Evolutionary conservation across 2,888 invertebrate genomes (phyloP).

Genomic region (Tanypteryx hageni): DNA sequence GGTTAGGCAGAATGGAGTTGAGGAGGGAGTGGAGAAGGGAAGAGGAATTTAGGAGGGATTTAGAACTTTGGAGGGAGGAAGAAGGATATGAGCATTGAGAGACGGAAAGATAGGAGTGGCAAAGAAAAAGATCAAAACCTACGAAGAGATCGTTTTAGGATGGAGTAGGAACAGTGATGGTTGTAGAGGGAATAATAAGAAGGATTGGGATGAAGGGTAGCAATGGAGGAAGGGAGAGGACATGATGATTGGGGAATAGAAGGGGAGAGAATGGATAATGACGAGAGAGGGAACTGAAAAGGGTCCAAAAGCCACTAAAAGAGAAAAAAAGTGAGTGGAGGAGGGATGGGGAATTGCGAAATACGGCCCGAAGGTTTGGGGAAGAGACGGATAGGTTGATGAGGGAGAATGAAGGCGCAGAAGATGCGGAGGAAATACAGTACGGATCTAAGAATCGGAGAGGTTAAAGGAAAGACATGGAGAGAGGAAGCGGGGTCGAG

Average conservation of each 20-base stretch:
- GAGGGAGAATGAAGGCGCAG: background rate
- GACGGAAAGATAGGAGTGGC: no score
- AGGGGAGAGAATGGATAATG: background rate
- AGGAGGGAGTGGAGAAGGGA: background rate
- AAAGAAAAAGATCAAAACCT: no score
- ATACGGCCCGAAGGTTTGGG: background rate
- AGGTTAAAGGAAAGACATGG: no score
- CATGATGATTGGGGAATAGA: background rate
- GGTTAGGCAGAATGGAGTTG: no score
- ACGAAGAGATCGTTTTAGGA: no score
- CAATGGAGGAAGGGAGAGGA: background rate
- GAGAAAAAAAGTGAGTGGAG: background rate
- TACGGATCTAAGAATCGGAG: no score
- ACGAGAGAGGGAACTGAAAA: background rate
- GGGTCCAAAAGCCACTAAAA: background rate
- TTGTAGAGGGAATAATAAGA: no score
- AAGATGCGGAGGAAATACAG: background rate
- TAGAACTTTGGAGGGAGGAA: no score
- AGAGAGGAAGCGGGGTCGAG: no score
- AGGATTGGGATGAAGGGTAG: no score
- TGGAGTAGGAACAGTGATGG: no score
- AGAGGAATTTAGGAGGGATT: constrained; percentile 11
- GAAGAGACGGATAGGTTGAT: background rate
- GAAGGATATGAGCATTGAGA: background rate
- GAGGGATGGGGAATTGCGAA: background rate